These are phyloP conservation scores for Ctenopoma kingsleyae DNA, from an alignment of 2,797 vertebrate species.

Conservation along the genomic window DNA sequence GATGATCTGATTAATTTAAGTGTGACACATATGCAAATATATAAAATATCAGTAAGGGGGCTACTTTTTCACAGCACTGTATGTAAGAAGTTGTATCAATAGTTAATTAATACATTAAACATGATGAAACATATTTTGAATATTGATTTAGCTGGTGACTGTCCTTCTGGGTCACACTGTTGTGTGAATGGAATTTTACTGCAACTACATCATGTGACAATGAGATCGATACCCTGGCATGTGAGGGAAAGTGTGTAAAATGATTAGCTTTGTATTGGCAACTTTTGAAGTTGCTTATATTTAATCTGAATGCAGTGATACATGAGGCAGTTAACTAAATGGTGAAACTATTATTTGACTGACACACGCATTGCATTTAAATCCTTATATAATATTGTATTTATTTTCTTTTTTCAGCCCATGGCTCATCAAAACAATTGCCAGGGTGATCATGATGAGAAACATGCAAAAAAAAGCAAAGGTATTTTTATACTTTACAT, in stretches of 20 bases:
- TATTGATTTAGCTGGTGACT: conserved; percentile 5
- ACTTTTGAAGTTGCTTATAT: no score
- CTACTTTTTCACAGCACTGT: no score
- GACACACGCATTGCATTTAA: background rate
- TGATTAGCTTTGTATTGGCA: no score
- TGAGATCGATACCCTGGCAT: conserved; percentile 67
- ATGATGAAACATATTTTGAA: background rate
- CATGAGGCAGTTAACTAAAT: background rate
- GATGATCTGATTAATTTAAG: no score
- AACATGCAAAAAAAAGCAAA: conserved; percentile 55
- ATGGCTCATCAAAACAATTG: conserved; percentile 86
- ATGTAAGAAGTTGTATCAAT: background rate
- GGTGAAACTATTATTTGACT: background rate
- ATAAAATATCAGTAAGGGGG: no score
- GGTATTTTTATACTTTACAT: conserved; percentile 49
- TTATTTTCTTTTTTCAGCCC: conserved; percentile 72
- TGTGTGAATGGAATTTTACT: conserved; percentile 73
- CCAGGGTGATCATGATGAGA: conserved; percentile 69
- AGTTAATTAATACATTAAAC: background rate
- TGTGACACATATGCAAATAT: no score
- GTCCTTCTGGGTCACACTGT: conserved; percentile 26
- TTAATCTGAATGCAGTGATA: background rate
- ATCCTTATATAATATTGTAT: background rate
- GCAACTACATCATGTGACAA: conserved; percentile 59
- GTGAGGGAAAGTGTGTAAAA: conserved; percentile 41